These are phyloP conservation scores for Pelecanus crispus DNA, from an alignment of 2,113 vertebrate species.

Conservation along the genomic window DNA sequence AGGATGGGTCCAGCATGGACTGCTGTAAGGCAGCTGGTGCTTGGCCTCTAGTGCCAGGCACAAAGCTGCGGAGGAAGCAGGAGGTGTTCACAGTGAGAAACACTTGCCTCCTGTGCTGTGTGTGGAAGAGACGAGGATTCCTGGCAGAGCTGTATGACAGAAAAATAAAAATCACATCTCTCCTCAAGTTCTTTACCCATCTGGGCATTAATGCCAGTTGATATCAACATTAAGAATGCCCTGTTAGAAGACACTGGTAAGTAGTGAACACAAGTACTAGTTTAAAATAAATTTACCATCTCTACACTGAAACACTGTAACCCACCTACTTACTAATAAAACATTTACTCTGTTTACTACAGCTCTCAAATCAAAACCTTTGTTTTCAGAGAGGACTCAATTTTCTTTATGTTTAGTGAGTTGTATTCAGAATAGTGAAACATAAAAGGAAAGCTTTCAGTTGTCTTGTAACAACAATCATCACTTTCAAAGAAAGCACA, in stretches of 20 bases:
- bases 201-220: background rate
- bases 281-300: background rate
- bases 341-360: background rate
- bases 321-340: background rate
- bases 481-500: background rate
- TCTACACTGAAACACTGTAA: background rate
- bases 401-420: background rate
- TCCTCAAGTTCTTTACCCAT: background rate
- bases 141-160: background rate
- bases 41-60: background rate
- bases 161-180: background rate
- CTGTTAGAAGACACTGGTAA: background rate
- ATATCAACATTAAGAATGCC: background rate
- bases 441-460: background rate
- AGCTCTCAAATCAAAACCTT: background rate
- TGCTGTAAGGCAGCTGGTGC: background rate
- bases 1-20: background rate
- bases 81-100: background rate
- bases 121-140: background rate
- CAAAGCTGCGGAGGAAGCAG: background rate
- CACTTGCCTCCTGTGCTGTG: background rate
- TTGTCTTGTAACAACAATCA: background rate
- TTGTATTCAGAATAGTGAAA: background rate
- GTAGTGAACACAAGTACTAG: background rate
- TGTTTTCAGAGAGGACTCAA: background rate